A percentile compares a stretch with the other conserved stretches of the same genome.
phyloP scores from a whole-genome alignment of 2,888 invertebrate species.

The Mesorhabditis spiculigera region DNA sequence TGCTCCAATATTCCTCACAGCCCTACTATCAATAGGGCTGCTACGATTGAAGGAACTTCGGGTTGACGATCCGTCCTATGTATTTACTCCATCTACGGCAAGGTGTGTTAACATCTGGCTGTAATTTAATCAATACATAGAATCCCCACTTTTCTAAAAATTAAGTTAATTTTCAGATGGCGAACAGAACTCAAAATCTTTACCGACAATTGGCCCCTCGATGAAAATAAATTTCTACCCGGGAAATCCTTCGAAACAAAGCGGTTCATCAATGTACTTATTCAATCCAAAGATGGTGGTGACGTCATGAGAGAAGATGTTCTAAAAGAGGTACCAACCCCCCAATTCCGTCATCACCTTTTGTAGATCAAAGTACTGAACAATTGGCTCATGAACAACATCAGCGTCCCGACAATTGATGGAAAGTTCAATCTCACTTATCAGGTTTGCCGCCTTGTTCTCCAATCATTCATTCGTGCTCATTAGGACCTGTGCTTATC shows the following conservation, averaged over 20 bases:
- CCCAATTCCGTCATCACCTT: background rate
- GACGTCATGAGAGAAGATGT: constrained; percentile 46
- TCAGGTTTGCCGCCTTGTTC: constrained; percentile 30
- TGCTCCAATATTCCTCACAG: constrained; percentile 41
- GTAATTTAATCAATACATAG: background rate
- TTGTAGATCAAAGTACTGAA: constrained; percentile 37
- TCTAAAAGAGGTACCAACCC: constrained; percentile 36
- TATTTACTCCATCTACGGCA: constrained; percentile 54
- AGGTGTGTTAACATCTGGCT: constrained; percentile 26
- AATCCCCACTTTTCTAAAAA: background rate
- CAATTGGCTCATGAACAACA: constrained; percentile 49
- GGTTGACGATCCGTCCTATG: constrained; percentile 55
- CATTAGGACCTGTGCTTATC: constrained; percentile 37
- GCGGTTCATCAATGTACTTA: constrained; percentile 51
- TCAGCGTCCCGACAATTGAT: constrained; percentile 47
- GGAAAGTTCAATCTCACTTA: constrained; percentile 50
- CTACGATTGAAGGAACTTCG: constrained; percentile 44
- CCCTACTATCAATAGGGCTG: constrained; percentile 42
- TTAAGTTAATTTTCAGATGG: constrained; percentile 41
- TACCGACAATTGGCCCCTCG: constrained; percentile 52
- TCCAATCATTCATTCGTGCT: background rate
- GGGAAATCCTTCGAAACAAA: constrained; percentile 57
- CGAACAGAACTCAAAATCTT: constrained; percentile 49
- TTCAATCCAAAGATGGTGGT: constrained; percentile 49
- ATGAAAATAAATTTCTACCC: constrained; percentile 55